These are phyloP conservation scores for Megalops cyprinoides DNA, from an alignment of 2,797 vertebrate species.

Conservation along the genomic window DNA sequence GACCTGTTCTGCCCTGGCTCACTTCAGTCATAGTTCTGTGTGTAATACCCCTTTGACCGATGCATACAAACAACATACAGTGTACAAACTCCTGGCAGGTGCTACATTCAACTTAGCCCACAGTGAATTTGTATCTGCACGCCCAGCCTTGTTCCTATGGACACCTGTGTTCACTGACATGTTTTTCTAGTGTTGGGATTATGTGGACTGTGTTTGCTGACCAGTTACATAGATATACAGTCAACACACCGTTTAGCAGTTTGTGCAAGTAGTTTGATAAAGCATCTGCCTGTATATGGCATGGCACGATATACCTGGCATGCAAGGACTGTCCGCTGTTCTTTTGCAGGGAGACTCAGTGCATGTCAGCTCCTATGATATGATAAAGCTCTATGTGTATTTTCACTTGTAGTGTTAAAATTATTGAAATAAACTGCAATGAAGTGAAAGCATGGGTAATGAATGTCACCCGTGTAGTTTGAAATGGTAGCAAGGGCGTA, in stretches of 20 bases:
- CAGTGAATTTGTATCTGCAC: background rate
- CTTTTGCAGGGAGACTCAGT: background rate
- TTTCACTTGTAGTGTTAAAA: too few relatives aligned
- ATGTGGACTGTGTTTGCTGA: too few relatives aligned
- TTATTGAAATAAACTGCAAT: too few relatives aligned
- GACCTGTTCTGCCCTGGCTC: background rate
- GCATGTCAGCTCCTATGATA: background rate
- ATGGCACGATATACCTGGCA: background rate
- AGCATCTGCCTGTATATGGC: background rate
- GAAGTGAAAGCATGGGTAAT: too few relatives aligned
- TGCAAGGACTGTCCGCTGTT: background rate
- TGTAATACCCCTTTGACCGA: background rate
- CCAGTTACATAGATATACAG: too few relatives aligned
- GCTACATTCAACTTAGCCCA: background rate
- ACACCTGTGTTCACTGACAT: background rate
- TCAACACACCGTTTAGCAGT: too few relatives aligned
- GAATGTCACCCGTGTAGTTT: too few relatives aligned
- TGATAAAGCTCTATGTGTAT: background rate
- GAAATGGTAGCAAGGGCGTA: too few relatives aligned
- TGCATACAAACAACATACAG: background rate
- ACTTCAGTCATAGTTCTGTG: background rate
- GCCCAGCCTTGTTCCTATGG: background rate
- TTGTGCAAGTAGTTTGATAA: background rate
- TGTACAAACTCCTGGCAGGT: background rate
- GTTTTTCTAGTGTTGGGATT: too few relatives aligned